These are phyloP conservation scores for Hydriomena furcata DNA, from an alignment of 2,888 invertebrate genomes.

Conservation along the genomic window DNA sequence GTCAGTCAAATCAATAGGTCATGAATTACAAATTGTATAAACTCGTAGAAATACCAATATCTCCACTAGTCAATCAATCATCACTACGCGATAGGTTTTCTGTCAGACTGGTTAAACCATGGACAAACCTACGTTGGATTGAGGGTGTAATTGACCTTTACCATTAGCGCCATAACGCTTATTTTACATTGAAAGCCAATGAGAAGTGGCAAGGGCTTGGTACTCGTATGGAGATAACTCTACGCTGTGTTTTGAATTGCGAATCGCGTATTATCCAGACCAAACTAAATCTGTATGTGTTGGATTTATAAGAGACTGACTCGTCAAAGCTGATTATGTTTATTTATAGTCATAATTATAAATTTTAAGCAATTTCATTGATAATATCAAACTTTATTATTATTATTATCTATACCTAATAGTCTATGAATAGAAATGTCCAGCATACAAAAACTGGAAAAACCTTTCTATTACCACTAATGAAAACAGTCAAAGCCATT, in stretches of 20 bases:
- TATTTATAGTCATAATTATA: no score
- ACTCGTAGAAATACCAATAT: no score
- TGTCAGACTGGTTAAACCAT: no score
- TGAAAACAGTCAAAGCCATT: slow-evolving; percentile 39
- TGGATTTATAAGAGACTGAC: slow-evolving; percentile 9
- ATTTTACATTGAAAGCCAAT: not conserved
- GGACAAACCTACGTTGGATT: no score
- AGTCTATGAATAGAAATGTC: no score
- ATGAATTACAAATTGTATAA: no score
- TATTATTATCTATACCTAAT: not conserved
- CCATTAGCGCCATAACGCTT: not conserved
- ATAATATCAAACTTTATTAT: no score
- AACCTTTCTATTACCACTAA: not conserved
- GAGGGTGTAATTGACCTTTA: no score
- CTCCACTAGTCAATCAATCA: no score
- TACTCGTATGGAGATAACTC: slow-evolving; percentile 50
- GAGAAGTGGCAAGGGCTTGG: slow-evolving; percentile 2
- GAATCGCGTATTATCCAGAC: slow-evolving; percentile 33
- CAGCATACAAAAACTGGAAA: not conserved
- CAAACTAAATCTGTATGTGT: slow-evolving; percentile 31
- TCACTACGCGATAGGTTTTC: no score
- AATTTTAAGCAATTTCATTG: no score
- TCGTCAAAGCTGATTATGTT: not conserved
- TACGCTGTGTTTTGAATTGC: slow-evolving; percentile 49
- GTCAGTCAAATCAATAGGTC: no score